A percentile compares a stretch with the other conserved stretches of the same genome.
Evolutionary conservation across 2,113 vertebrate genomes (phyloP).

Genomic region (Dryoscopus gambensis): DNA sequence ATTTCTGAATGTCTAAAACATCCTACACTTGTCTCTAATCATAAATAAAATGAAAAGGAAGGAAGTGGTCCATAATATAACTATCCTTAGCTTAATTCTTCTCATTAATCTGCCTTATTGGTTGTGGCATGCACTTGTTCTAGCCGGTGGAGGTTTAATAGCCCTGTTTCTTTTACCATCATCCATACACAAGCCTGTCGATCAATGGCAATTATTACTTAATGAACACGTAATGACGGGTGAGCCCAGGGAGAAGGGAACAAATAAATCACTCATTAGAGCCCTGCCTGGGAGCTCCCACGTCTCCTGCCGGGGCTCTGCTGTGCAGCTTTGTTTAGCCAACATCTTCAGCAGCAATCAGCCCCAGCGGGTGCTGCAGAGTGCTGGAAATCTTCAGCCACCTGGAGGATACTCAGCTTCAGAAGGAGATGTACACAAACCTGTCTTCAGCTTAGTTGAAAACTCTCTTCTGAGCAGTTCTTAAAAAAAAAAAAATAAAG

Average conservation of each 20-base stretch:
- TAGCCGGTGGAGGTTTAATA: conserved; percentile 62
- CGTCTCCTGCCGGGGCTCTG: neutral
- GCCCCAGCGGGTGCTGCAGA: neutral
- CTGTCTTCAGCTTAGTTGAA: neutral
- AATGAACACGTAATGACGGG: conserved; percentile 79
- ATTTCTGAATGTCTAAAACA: neutral
- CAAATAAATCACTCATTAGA: conserved; percentile 66
- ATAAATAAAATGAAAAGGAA: conserved; percentile 40
- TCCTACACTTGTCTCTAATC: neutral
- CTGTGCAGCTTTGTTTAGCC: conserved; percentile 17
- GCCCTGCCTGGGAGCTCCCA: conserved; percentile 22
- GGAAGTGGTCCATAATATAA: conserved; percentile 37
- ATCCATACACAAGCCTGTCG: conserved; percentile 63
- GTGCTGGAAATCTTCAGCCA: neutral
- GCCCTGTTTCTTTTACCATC: conserved; percentile 61
- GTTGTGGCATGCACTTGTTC: conserved; percentile 63
- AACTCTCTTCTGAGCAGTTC: neutral
- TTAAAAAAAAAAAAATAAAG: neutral
- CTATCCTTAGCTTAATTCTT: conserved; percentile 33
- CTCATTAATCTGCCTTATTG: conserved; percentile 59
- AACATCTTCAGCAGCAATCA: conserved; percentile 21
- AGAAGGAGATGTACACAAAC: neutral
- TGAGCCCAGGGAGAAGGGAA: conserved; percentile 64
- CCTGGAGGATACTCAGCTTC: neutral
- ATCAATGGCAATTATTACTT: conserved; percentile 82